Percentiles rank a stretch among this genome's conserved stretches.
These are phyloP conservation scores for Ostrea denselamellosa DNA, from an alignment of 1,140 invertebrate species.

Conservation along the genomic window DNA sequence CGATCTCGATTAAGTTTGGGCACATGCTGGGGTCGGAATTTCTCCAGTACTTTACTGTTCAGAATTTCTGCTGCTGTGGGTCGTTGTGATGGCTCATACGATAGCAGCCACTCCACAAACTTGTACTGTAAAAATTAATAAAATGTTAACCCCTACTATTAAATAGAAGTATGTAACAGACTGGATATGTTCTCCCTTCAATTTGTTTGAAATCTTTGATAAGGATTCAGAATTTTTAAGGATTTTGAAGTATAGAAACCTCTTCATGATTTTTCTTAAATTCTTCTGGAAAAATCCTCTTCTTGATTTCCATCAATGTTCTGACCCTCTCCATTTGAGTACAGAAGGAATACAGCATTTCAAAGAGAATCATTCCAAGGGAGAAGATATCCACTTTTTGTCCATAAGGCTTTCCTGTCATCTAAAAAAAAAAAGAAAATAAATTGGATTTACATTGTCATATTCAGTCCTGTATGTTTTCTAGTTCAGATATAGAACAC, in stretches of 20 bases:
- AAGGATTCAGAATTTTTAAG: background rate
- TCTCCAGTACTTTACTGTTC: conserved; percentile 68
- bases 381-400: conserved; percentile 99
- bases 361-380: conserved; percentile 95
- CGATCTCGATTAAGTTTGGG: conserved; percentile 2
- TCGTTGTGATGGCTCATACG: conserved; percentile 85
- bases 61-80: conserved; percentile 84
- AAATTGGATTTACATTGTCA: no score
- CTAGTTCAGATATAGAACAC: no score
- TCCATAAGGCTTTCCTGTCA: conserved; percentile 87
- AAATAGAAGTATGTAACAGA: background rate
- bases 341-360: conserved; percentile 91
- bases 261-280: conserved; percentile 86
- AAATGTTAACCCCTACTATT: background rate
- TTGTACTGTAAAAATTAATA: conserved; percentile 80
- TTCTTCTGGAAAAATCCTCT: conserved; percentile 85
- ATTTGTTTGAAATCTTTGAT: no score
- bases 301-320: conserved; percentile 81
- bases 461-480: no score
- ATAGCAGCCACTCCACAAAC: conserved; percentile 88
- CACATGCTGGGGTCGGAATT: conserved; percentile 53
- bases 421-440: conserved; percentile 74
- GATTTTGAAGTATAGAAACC: conserved; percentile 80
- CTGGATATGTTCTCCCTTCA: background rate
- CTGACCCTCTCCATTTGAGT: conserved; percentile 93